A percentile compares a stretch with the other conserved stretches of the same genome.
phyloP scores from a whole-genome alignment of 1,140 invertebrate genomes.

The Maconellicoccus hirsutus region DNA sequence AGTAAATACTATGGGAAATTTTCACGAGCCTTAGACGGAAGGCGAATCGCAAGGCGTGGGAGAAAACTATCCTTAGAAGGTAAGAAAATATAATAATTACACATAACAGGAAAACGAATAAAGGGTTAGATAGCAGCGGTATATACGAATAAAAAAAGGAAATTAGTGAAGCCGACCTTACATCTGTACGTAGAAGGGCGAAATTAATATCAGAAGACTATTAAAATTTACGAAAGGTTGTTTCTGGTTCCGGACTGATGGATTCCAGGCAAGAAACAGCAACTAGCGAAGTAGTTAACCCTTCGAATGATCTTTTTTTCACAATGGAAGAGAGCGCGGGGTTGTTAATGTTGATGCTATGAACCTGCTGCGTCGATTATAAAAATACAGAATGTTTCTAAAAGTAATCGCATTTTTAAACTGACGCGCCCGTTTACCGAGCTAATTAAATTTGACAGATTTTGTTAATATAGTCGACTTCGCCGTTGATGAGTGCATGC shows the following conservation, averaged over 20 bases:
- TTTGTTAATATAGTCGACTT: background rate
- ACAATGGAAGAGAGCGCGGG: background rate
- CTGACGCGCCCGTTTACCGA: background rate
- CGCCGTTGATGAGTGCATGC: too few relatives aligned
- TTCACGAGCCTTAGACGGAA: background rate
- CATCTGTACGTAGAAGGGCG: constrained; percentile 5
- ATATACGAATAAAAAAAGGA: background rate
- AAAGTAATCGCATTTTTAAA: background rate
- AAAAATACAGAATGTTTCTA: background rate
- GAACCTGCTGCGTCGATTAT: background rate
- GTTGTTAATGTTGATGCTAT: background rate
- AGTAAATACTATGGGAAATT: background rate
- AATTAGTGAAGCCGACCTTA: constrained; percentile 19
- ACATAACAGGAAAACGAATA: background rate
- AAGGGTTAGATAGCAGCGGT: background rate
- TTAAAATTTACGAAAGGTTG: constrained; percentile 19
- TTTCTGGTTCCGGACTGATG: constrained; percentile 12
- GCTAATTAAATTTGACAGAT: background rate
- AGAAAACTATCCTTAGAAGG: background rate
- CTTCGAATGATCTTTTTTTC: background rate
- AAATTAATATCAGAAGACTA: constrained; percentile 20
- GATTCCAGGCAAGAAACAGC: constrained; percentile 1
- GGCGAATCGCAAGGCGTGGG: background rate
- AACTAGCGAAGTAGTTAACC: constrained; percentile 7
- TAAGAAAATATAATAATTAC: background rate